Conservation (phyloP, 1,140 invertebrate species). For the Psilanteris sp. region DNA sequence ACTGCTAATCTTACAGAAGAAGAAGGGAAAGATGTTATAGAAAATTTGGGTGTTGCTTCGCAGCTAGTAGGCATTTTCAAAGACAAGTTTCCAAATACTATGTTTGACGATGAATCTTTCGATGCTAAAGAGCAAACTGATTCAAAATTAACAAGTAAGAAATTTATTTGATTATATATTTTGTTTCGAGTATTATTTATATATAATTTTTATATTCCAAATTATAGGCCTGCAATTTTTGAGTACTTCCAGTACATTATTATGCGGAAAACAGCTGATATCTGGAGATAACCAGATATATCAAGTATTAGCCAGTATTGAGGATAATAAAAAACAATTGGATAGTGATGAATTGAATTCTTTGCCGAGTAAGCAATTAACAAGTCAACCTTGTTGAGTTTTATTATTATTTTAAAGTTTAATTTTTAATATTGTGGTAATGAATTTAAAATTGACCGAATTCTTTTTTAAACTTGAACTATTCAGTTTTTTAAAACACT, state of each 20-base stretch:
- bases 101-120: slow-evolving; percentile 1
- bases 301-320: slow-evolving; percentile 79
- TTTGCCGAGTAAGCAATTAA: slow-evolving; percentile 83
- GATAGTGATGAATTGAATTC: slow-evolving; percentile 80
- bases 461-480: too few relatives aligned
- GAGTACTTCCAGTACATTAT: slow-evolving; percentile 80
- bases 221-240: slow-evolving; percentile 74
- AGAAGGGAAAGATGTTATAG: slow-evolving; percentile 77
- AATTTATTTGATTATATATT: too few relatives aligned
- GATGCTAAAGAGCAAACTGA: slow-evolving; percentile 5
- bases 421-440: too few relatives aligned
- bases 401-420: too few relatives aligned
- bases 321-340: slow-evolving; percentile 80
- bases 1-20: slow-evolving; percentile 79
- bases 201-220: neutral
- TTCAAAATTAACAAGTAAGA: slow-evolving; percentile 56
- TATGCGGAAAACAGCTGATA: slow-evolving; percentile 82
- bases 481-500: too few relatives aligned
- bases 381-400: too few relatives aligned
- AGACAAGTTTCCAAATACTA: slow-evolving; percentile 63
- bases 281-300: slow-evolving; percentile 77
- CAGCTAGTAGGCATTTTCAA: slow-evolving; percentile 77
- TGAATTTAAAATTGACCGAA: too few relatives aligned
- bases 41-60: slow-evolving; percentile 76
- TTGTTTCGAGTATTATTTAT: too few relatives aligned